Base-by-base conservation (phyloP, 2,888 invertebrate genomes). In the Xestia sexstrigata region DNA sequence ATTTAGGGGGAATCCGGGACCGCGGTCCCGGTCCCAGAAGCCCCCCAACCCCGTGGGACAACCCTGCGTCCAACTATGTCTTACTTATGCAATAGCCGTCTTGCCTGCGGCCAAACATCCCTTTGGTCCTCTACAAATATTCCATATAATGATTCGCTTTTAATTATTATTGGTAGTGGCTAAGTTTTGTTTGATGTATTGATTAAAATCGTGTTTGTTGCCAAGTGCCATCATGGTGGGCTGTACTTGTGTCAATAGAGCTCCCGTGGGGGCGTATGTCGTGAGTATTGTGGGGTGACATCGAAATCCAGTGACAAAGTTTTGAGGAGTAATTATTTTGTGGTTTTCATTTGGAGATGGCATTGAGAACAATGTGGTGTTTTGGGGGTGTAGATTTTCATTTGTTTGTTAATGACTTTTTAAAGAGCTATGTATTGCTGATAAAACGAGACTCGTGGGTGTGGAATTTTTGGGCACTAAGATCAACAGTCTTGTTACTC, bases 121-220 rank as follows among this genome's bases (percentile, higher is more conserved):
- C 94, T 94, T 92, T 91, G 92, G 95, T 96, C 96, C 96, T 96
- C 91, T 91, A 92, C 96, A 96, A 96, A 96, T 96, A 96, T 96
- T 94, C 94, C 92, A 94, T 93, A 95, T 95, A 96, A 96, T 96
- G 94, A 96, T 96, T 94, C 95, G 95, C 93, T 96, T 96, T 96
- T 96, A 96, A 96, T 96, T 96, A 96, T 96, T 96, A 96, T 96
- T 95, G 95, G 94, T 93, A 94, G 95, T 93, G 94, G 94, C 92
- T 92, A 93, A 95, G 94, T 95, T 95, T 93, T 96, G 96, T 96
- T 96, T 96, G 96, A 96, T 95, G 96, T 96, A 96, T 96, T 96
- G 96, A 96, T 96, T 96, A 96, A 95, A 95, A 93, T 92, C 92
- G 93, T 95, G 95, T 96, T 95, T 95, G 95, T 93, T 90, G 91